Evolutionary conservation across 2,797 vertebrate species (phyloP).

Genomic region (Margarornis squamiger): DNA sequence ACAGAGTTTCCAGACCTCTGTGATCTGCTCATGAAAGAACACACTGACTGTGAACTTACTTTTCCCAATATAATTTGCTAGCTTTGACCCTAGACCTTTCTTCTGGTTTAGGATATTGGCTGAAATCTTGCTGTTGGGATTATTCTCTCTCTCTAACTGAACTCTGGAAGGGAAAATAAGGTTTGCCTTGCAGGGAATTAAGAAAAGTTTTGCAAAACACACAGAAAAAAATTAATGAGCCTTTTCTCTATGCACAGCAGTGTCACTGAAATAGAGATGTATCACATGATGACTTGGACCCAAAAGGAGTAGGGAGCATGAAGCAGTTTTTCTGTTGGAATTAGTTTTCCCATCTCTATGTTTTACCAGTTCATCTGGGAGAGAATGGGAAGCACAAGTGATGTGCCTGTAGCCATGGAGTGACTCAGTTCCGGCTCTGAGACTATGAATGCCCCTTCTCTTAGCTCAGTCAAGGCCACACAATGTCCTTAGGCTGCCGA

Average conservation of each 20-base stretch:
- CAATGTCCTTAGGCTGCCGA: conserved; percentile 12
- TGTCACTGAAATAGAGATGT: background rate
- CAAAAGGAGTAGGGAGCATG: background rate
- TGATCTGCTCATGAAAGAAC: conserved; percentile 28
- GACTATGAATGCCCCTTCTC: background rate
- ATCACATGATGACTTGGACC: background rate
- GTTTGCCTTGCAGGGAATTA: background rate
- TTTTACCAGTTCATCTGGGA: background rate
- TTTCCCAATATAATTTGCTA: conserved; percentile 23
- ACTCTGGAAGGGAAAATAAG: conserved; percentile 4
- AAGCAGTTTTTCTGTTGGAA: background rate
- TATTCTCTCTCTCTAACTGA: background rate
- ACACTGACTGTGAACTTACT: conserved; percentile 33
- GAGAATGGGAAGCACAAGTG: background rate
- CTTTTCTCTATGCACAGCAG: background rate
- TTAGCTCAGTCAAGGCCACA: background rate
- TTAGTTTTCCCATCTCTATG: background rate
- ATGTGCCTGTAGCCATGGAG: background rate
- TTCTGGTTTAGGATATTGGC: conserved; percentile 26
- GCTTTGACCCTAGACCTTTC: conserved; percentile 6
- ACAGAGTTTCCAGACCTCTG: conserved; percentile 23
- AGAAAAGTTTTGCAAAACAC: background rate
- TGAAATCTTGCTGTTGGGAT: conserved; percentile 28
- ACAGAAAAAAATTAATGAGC: background rate
- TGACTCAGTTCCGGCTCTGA: background rate